These are phyloP conservation scores for Coelogynopora nodosa DNA, from an alignment of 2,888 invertebrate species.

Conservation along the genomic window DNA sequence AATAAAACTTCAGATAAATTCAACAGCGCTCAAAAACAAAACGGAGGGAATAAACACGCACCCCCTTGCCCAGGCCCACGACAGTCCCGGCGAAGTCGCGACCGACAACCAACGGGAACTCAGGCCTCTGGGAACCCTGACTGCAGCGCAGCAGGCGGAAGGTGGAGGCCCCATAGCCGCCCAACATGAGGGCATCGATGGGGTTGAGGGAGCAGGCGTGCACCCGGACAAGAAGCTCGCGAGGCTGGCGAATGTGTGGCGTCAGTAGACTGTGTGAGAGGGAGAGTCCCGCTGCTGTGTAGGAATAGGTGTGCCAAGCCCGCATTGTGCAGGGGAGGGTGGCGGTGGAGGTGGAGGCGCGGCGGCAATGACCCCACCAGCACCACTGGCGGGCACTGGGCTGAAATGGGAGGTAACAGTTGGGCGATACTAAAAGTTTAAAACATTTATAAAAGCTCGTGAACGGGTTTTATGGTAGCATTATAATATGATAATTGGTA, in stretches of 20 bases:
- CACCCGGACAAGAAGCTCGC: slow-evolving; percentile 77
- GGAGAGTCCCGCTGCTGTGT: slow-evolving; percentile 70
- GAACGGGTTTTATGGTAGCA: too few species aligned
- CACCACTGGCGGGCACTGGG: too few species aligned
- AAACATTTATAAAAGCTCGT: too few species aligned
- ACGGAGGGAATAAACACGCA: too few species aligned
- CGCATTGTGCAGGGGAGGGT: slow-evolving; percentile 43
- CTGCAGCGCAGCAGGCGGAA: background rate
- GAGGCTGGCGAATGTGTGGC: slow-evolving; percentile 71
- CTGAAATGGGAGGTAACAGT: too few species aligned
- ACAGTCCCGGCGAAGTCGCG: too few species aligned
- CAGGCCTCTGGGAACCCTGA: background rate
- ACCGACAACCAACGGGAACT: background rate
- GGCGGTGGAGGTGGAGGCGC: background rate
- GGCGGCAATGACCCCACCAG: too few species aligned
- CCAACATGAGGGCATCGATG: slow-evolving; percentile 78
- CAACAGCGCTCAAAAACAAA: too few species aligned
- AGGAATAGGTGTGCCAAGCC: slow-evolving; percentile 77
- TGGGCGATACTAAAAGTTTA: too few species aligned
- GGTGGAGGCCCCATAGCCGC: slow-evolving; percentile 60
- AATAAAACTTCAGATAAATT: too few species aligned
- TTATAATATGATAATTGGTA: too few species aligned
- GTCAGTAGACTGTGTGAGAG: slow-evolving; percentile 67
- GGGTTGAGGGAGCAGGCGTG: slow-evolving; percentile 84
- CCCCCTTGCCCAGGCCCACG: too few species aligned